Evolutionary conservation across 2,888 invertebrate species (phyloP).

Genomic region (Himalopsyche tibetana): DNA sequence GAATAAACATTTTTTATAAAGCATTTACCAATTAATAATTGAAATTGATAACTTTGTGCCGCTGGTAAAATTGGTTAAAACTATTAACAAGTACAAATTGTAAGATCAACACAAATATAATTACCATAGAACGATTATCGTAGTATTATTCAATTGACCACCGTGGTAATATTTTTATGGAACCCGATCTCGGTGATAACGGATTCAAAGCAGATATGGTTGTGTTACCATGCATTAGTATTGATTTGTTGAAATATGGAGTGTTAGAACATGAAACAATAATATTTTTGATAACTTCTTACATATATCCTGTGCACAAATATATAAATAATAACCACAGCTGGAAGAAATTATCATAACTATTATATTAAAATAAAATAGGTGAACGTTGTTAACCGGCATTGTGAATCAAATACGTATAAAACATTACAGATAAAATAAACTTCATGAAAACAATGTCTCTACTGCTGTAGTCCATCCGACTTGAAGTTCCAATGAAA

Average conservation of each 20-base stretch:
- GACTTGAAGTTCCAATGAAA: background rate
- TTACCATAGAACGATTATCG: background rate
- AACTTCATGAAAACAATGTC: background rate
- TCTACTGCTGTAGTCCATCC: background rate
- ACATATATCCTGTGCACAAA: slow-evolving; percentile 31
- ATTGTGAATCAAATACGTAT: background rate
- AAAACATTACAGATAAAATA: background rate
- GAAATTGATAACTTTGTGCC: too few relatives aligned
- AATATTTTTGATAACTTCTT: slow-evolving; percentile 38
- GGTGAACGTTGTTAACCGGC: background rate
- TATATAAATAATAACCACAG: slow-evolving; percentile 23
- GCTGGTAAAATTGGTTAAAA: too few relatives aligned
- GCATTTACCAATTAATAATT: too few relatives aligned
- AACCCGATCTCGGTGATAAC: too few relatives aligned
- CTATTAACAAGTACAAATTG: too few relatives aligned
- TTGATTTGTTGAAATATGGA: background rate
- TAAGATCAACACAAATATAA: background rate
- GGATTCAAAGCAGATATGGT: background rate
- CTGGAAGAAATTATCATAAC: slow-evolving; percentile 23
- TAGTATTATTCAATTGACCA: too few relatives aligned
- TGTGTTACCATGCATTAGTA: background rate
- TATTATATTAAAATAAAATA: slow-evolving; percentile 8
- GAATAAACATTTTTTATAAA: too few relatives aligned
- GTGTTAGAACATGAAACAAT: slow-evolving; percentile 26
- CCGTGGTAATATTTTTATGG: too few relatives aligned